phyloP scores from a whole-genome alignment of 1,140 invertebrate genomes.

The Zaprionus vittiger region DNA sequence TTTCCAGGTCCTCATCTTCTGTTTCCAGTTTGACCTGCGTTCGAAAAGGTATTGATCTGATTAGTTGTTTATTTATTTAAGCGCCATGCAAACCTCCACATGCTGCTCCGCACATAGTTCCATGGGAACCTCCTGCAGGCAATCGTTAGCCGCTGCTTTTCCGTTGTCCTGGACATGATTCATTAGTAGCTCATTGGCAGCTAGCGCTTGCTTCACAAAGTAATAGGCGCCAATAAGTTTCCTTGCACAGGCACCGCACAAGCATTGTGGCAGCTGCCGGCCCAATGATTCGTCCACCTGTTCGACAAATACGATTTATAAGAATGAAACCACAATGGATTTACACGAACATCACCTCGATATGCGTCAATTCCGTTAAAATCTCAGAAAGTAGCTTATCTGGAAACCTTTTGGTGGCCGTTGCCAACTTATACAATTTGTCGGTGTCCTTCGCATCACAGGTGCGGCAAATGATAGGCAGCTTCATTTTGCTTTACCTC shows the following conservation, averaged over 20 bases:
- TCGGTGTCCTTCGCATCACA: conserved; percentile 69
- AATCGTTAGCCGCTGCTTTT: conserved; percentile 43
- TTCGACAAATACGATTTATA: neutral
- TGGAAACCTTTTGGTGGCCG: conserved; percentile 67
- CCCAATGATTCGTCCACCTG: conserved; percentile 37
- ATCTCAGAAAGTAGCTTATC: conserved; percentile 67
- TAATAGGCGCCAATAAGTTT: conserved; percentile 65
- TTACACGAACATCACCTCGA: conserved; percentile 47
- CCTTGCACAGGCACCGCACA: conserved; percentile 56
- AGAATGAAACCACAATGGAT: neutral
- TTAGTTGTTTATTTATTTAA: neutral
- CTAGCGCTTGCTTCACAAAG: conserved; percentile 64
- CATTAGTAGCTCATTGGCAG: conserved; percentile 60
- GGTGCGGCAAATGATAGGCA: conserved; percentile 69
- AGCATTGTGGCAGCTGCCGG: conserved; percentile 57
- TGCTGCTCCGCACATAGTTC: conserved; percentile 71
- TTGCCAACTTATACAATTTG: conserved; percentile 54
- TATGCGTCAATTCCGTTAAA: conserved; percentile 63
- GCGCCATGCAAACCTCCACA: conserved; percentile 43
- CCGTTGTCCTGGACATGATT: conserved; percentile 38
- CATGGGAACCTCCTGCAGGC: conserved; percentile 65
- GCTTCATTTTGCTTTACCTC: conserved; percentile 54
- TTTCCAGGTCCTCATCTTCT: conserved; percentile 61
- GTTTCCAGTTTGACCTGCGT: conserved; percentile 63
- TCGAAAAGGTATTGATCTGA: neutral